phyloP scores from a whole-genome alignment of 2,888 invertebrate species.

The Eupithecia abbreviata region DNA sequence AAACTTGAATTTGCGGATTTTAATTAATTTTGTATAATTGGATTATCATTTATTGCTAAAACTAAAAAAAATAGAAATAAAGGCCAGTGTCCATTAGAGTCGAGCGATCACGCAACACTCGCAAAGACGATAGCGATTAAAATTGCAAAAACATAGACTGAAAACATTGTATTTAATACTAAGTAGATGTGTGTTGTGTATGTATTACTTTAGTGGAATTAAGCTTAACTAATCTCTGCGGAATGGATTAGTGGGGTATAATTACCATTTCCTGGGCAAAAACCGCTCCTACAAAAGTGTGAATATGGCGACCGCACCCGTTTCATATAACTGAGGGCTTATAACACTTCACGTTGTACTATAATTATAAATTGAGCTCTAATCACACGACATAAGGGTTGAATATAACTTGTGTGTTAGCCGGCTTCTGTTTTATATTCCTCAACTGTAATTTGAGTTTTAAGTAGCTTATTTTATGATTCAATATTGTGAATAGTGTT shows the following conservation, averaged over 20 bases:
- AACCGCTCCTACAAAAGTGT: slow-evolving; percentile 73
- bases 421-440: not conserved
- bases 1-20: slow-evolving; percentile 64
- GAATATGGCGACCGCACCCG: slow-evolving; percentile 73
- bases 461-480: not conserved
- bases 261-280: slow-evolving; percentile 56
- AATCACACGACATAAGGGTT: not conserved
- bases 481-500: not conserved
- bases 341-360: not conserved
- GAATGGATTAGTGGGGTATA: slow-evolving; percentile 54
- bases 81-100: not conserved
- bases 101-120: not conserved
- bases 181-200: slow-evolving; percentile 17
- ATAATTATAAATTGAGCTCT: slow-evolving; percentile 19
- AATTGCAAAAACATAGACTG: not conserved
- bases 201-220: slow-evolving; percentile 22
- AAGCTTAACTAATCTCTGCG: slow-evolving; percentile 45
- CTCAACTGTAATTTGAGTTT: not conserved
- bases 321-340: slow-evolving; percentile 46
- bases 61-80: not conserved
- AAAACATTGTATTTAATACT: not conserved
- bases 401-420: not conserved
- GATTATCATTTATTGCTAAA: not conserved
- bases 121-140: not conserved
- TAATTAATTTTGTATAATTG: slow-evolving; percentile 50